phyloP scores from a whole-genome alignment of 2,113 vertebrate genomes.

The Corythaeola cristata region DNA sequence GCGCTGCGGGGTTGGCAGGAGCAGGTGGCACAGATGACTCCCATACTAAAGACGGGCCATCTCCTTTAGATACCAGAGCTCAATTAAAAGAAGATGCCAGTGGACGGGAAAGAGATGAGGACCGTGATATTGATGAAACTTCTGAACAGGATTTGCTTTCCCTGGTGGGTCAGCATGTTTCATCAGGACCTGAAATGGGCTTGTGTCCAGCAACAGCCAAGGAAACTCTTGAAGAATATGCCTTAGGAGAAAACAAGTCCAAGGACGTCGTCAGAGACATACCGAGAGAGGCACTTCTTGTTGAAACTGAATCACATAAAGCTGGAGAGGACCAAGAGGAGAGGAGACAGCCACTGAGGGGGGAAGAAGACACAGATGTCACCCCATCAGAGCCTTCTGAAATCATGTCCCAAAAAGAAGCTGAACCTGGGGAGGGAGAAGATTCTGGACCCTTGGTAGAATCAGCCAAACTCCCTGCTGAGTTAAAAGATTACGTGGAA shows the following conservation, averaged over 20 bases:
- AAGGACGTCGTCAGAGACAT: background rate
- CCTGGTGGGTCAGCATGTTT: background rate
- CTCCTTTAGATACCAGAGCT: background rate
- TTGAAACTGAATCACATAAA: background rate
- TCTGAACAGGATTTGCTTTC: background rate
- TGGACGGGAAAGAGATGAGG: conserved; percentile 30
- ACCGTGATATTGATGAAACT: conserved; percentile 57
- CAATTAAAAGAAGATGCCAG: background rate
- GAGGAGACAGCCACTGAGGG: background rate
- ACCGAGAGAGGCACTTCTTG: background rate
- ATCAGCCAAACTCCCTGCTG: background rate
- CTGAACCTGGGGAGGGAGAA: conserved; percentile 19
- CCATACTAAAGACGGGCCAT: background rate
- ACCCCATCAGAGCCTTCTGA: background rate
- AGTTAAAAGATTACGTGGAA: background rate
- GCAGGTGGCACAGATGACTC: background rate
- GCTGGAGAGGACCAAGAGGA: background rate
- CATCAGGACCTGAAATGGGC: background rate
- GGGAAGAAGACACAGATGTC: background rate
- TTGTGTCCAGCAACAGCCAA: background rate
- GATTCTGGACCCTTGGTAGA: background rate
- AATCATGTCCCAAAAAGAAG: conserved; percentile 38
- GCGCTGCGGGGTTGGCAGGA: background rate
- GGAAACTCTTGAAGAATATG: background rate
- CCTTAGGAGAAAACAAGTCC: background rate